Conservation (phyloP, 2,888 invertebrate genomes). For the Limnephilus lunatus region DNA sequence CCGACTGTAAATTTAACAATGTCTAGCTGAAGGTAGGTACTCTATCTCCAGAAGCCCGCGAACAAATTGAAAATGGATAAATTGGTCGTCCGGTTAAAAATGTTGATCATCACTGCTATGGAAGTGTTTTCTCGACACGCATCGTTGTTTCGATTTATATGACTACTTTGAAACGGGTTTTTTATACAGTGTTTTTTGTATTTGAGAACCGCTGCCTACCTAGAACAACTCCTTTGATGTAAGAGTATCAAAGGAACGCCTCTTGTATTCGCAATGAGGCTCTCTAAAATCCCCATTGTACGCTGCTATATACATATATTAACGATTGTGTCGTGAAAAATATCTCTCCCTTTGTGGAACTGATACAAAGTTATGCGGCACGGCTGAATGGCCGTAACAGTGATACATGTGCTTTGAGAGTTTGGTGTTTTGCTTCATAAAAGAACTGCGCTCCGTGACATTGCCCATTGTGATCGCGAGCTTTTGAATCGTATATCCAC, state of each 20-base stretch:
- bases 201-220: constrained; percentile 42
- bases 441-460: constrained; percentile 29
- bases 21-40: too few relatives aligned
- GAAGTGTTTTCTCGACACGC: not conserved
- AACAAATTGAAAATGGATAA: too few relatives aligned
- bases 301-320: constrained; percentile 46
- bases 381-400: constrained; percentile 47
- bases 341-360: constrained; percentile 50
- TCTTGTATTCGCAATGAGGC: constrained; percentile 53
- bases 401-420: constrained; percentile 26
- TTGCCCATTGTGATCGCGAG: constrained; percentile 19
- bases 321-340: constrained; percentile 53
- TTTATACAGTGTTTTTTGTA: not conserved
- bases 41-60: too few relatives aligned
- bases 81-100: too few relatives aligned
- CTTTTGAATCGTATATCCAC: constrained; percentile 4
- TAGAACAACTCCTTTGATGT: constrained; percentile 58
- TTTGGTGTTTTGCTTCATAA: constrained; percentile 36
- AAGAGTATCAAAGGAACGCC: constrained; percentile 56
- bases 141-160: not conserved
- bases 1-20: too few relatives aligned
- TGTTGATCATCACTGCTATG: too few relatives aligned
- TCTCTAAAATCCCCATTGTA: constrained; percentile 52
- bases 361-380: constrained; percentile 54
- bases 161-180: not conserved